Conservation (phyloP, 92 coral and sea anemone genomes). For the Porites divaricata region DNA sequence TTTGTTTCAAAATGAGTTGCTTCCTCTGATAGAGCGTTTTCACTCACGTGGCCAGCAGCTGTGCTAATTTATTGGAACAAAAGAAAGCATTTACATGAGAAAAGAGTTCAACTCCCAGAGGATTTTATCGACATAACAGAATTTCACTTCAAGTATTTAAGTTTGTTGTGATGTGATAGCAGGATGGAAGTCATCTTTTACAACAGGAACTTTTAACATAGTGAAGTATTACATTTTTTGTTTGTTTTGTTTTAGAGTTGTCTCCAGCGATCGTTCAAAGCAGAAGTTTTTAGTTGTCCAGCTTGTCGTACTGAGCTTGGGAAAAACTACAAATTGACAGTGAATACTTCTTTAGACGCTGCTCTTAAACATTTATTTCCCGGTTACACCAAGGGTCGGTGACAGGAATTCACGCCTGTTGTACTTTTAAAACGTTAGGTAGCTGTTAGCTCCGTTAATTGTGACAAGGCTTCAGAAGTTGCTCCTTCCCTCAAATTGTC, state of each 20-base stretch:
- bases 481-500: neutral
- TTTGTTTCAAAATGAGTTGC: too few species aligned
- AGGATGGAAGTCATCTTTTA: too few species aligned
- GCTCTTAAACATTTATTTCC: slow-evolving; percentile 93
- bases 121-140: too few species aligned
- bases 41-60: too few species aligned
- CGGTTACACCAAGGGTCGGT: slow-evolving; percentile 97
- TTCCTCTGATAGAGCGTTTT: too few species aligned
- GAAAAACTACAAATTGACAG: slow-evolving; percentile 72
- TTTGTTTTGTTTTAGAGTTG: slow-evolving; percentile 63
- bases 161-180: too few species aligned
- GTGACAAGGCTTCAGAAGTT: neutral
- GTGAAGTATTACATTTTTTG: too few species aligned
- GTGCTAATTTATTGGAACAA: too few species aligned
- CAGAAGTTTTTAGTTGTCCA: slow-evolving; percentile 90
- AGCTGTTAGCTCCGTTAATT: neutral
- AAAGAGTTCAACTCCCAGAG: too few species aligned
- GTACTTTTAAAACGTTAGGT: neutral
- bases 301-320: slow-evolving; percentile 93
- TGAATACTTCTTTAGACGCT: slow-evolving; percentile 77
- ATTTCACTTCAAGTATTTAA: too few species aligned
- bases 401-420: slow-evolving; percentile 1
- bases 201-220: too few species aligned
- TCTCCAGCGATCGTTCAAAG: slow-evolving; percentile 93
- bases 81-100: too few species aligned